phyloP scores from a whole-genome alignment of 2,797 vertebrate genomes.

The Xenops minutus region DNA sequence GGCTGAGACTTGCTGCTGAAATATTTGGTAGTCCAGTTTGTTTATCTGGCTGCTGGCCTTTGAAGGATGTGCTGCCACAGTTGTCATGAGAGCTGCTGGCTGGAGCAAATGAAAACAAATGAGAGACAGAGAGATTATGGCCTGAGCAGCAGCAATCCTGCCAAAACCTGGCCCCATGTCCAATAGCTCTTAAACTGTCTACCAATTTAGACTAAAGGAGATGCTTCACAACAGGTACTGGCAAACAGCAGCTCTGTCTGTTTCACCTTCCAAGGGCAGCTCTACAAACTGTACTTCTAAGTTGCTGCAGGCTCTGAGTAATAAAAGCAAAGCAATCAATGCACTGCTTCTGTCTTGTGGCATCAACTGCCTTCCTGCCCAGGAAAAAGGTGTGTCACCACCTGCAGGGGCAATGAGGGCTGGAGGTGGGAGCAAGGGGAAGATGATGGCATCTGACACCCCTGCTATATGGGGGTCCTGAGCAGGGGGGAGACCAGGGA shows the following conservation, averaged over 20 bases:
- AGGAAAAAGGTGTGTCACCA: neutral
- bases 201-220: neutral
- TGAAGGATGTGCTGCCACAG: constrained; percentile 54
- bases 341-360: neutral
- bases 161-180: neutral
- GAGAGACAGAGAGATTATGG: constrained; percentile 22
- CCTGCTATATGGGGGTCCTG: accelerated
- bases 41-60: constrained; percentile 33
- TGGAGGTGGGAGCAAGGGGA: neutral
- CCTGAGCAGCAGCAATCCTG: constrained; percentile 26
- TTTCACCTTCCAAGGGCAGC: constrained; percentile 37
- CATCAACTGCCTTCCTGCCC: accelerated
- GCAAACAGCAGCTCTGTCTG: neutral
- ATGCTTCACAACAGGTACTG: neutral
- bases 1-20: neutral
- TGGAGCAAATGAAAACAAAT: constrained; percentile 62
- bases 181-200: neutral
- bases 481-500: neutral
- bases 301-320: neutral
- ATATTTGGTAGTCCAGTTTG: constrained; percentile 12
- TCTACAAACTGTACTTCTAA: neutral
- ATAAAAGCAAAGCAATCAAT: neutral
- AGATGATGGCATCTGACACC: neutral
- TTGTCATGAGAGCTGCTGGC: constrained; percentile 22
- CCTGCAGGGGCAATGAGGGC: neutral